Evolutionary conservation across 2,797 vertebrate species (phyloP).

Genomic region (Cetoscarus ocellatus): DNA sequence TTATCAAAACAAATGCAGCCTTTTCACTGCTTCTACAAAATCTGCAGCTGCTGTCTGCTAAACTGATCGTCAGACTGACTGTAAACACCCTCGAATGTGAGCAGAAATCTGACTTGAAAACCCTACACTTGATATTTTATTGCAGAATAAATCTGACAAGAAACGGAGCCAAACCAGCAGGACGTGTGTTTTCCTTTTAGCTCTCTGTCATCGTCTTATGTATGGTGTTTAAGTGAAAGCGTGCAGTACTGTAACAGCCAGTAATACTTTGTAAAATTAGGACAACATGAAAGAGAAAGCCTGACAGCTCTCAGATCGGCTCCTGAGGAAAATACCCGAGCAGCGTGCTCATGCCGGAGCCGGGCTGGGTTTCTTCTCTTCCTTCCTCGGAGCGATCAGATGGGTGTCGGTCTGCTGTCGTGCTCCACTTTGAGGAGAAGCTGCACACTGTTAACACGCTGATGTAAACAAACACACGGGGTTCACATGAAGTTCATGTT

Average conservation of each 20-base stretch:
- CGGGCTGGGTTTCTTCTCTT: constrained; percentile 49
- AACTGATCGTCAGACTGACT: neutral
- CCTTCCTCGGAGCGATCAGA: constrained; percentile 65
- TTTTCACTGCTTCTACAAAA: neutral
- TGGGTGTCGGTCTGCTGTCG: constrained; percentile 58
- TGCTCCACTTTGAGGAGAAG: constrained; percentile 36
- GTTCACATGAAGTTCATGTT: constrained; percentile 36
- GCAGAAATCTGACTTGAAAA: neutral
- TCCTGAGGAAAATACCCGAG: constrained; percentile 18
- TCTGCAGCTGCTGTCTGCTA: neutral
- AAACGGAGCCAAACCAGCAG: constrained; percentile 1
- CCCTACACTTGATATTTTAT: neutral
- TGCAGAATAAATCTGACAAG: neutral
- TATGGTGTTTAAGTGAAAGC: neutral
- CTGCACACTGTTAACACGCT: neutral
- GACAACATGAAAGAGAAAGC: neutral
- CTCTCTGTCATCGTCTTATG: neutral
- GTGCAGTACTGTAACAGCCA: neutral
- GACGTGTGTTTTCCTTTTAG: neutral
- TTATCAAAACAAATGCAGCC: neutral
- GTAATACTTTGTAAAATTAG: neutral
- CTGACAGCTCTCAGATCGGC: neutral
- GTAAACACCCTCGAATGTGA: constrained; percentile 10
- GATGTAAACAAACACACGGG: constrained; percentile 27
- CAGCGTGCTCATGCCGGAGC: constrained; percentile 29